phyloP scores from a whole-genome alignment of 2,113 vertebrate genomes.

The Ranitomeya imitator region DNA sequence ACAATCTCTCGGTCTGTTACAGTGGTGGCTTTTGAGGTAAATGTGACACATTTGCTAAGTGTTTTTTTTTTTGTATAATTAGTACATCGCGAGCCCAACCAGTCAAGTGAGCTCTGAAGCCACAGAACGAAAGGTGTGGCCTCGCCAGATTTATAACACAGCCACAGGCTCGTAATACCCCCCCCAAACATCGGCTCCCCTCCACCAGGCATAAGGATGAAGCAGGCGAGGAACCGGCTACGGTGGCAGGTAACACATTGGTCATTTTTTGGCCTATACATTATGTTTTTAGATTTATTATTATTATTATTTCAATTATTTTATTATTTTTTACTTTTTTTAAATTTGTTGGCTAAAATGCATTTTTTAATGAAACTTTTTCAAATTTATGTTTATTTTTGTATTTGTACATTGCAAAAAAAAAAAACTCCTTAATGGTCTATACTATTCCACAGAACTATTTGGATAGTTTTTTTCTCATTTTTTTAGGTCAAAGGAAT shows the following conservation, averaged over 20 bases:
- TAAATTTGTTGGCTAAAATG: no score
- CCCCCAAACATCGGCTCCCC: no score
- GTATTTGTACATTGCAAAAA: no score
- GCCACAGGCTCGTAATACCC: neutral
- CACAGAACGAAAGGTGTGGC: constrained; percentile 28
- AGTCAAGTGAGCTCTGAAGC: neutral
- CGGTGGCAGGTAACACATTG: constrained; percentile 22
- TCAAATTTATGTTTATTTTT: no score
- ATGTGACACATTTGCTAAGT: constrained; percentile 12
- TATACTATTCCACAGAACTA: no score
- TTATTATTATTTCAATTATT: neutral
- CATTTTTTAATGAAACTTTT: no score
- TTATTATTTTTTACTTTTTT: no score
- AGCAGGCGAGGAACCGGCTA: neutral
- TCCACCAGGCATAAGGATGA: constrained; percentile 5
- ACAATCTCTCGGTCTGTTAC: neutral
- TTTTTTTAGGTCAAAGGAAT: no score
- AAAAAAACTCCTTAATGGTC: no score
- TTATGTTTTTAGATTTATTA: neutral
- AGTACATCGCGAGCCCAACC: neutral
- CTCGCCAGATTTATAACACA: constrained; percentile 6
- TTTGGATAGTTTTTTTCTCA: no score
- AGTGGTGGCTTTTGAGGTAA: constrained; percentile 23
- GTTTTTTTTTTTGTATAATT: neutral
- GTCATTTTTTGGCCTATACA: neutral